A percentile compares a stretch with the other conserved stretches of the same genome.
phyloP scores from a whole-genome alignment of 2,888 invertebrate species.

The Asteroscopus sphinx region DNA sequence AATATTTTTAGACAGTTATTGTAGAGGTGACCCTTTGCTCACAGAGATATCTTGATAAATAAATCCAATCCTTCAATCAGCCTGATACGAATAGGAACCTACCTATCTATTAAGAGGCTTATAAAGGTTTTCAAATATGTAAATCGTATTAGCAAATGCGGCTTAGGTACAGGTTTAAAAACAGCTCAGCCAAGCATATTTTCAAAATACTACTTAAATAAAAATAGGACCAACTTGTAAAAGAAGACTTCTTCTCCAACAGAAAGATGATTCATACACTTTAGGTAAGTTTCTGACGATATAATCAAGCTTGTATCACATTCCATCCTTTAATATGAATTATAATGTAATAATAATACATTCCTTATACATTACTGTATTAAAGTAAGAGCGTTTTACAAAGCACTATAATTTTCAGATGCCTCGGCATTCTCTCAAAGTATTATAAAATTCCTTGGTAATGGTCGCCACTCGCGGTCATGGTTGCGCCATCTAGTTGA shows the following conservation, averaged over 20 bases:
- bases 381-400: conserved; percentile 54
- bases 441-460: conserved; percentile 57
- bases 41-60: no score
- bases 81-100: no score
- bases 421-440: conserved; percentile 53
- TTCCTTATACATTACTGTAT: conserved; percentile 51
- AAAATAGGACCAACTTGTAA: neutral
- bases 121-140: no score
- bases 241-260: conserved; percentile 15
- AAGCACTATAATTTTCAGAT: conserved; percentile 59
- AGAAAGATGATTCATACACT: conserved; percentile 39
- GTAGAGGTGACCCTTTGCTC: no score
- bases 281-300: conserved; percentile 30
- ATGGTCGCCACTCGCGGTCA: conserved; percentile 39
- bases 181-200: neutral
- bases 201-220: neutral
- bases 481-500: conserved; percentile 79
- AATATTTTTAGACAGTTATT: no score
- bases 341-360: conserved; percentile 52
- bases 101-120: no score
- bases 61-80: no score
- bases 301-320: conserved; percentile 33
- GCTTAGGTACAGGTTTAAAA: no score
- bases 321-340: conserved; percentile 52
- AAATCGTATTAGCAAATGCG: no score